Evolutionary conservation across 2,113 vertebrate species (phyloP), one percentile per base, ranked within the genome.

Genomic region (Siniperca knerii): DNA sequence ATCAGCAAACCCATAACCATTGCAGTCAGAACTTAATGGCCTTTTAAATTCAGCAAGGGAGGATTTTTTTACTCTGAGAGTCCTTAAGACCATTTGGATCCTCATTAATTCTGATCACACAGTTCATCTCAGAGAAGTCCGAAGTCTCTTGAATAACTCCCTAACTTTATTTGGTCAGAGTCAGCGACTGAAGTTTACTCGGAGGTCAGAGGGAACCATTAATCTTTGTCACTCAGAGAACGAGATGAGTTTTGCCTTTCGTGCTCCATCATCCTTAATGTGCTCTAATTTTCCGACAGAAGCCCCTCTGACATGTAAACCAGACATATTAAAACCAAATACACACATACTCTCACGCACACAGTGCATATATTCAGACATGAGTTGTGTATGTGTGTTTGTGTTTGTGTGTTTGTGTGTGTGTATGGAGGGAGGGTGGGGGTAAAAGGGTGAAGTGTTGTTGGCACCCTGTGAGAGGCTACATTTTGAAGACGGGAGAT

Each of bases 81-180:
- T 86, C 80, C 82, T 81, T 80, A 82, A 85, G 64, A 90, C 60
- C 60, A 58, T 83, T 90, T 87, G 72, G 75, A 75, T 89, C 84
- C 84, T 93, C 78, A 87, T 92, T 91, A 82, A 93, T 92, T 93
- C 87, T 64, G 80, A 87, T 90, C 91, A 88, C 85, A 83, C 70
- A 64, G 77, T 82, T 88, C 58, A 83, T 84, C 83, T 89, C 77
- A 40, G 60, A 37, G 78, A 57, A 82, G 82, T 67, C 66, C 66
- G 50, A 84, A 77, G 82, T 81, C 81, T 85, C 74, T 81, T 57
- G 62, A 84, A 72, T 85, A 76, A 82, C 66, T 89, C 75, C 44
- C 70, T 79, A 88, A 89, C 84, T 86, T 86, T 85, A 65, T 87
- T 82, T 87, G 67, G 44, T 89, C 74, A 16, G 73, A 81, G 90